phyloP scores from a whole-genome alignment of 2,888 invertebrate species.

The Onchidella celtica region DNA sequence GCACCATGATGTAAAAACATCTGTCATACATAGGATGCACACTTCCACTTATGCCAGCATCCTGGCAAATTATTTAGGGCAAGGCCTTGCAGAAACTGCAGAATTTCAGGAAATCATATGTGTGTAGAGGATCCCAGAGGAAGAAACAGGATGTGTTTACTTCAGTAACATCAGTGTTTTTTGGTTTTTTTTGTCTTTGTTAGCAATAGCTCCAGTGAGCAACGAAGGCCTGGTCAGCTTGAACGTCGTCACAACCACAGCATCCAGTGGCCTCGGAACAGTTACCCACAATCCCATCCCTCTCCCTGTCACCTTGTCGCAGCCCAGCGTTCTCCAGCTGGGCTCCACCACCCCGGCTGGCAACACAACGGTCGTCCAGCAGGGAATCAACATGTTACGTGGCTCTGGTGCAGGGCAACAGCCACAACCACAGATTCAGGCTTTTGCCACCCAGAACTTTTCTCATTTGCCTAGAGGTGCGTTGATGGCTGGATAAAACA shows the following conservation, averaged over 20 bases:
- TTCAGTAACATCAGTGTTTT: background rate
- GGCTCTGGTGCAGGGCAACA: background rate
- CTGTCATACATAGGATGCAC: too few relatives aligned
- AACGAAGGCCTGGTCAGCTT: conserved; percentile 25
- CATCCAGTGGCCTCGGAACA: background rate
- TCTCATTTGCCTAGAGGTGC: conserved; percentile 42
- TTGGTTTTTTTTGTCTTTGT: background rate
- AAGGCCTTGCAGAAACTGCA: too few relatives aligned
- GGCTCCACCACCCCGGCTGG: conserved; percentile 23
- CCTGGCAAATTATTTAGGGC: too few relatives aligned
- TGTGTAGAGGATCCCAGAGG: too few relatives aligned
- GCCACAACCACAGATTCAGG: conserved; percentile 35
- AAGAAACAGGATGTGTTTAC: too few relatives aligned
- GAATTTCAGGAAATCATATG: too few relatives aligned
- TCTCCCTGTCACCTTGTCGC: conserved; percentile 27
- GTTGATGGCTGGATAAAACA: too few relatives aligned
- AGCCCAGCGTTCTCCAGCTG: conserved; percentile 41
- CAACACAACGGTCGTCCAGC: conserved; percentile 31
- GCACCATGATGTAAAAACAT: too few relatives aligned
- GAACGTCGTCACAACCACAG: conserved; percentile 41
- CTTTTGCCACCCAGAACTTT: conserved; percentile 34
- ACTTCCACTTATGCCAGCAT: too few relatives aligned
- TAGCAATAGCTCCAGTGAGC: conserved; percentile 22
- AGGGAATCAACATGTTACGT: conserved; percentile 36
- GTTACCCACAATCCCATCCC: conserved; percentile 33